Evolutionary conservation across 2,113 vertebrate species (phyloP), one percentile per base, ranked within the genome.

Genomic region (Acrocephalus kingi): DNA sequence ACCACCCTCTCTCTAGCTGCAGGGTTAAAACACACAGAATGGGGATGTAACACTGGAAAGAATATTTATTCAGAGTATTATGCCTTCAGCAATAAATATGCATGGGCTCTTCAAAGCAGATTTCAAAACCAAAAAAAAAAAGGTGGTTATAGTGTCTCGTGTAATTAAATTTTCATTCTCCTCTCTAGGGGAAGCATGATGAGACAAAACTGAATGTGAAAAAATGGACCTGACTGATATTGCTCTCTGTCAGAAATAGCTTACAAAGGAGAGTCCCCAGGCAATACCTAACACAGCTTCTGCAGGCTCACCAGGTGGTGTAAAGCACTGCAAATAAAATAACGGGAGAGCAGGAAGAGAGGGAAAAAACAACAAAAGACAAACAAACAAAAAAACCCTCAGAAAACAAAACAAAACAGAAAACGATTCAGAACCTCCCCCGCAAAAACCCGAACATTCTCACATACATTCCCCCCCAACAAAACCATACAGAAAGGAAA

Each of bases 141-240:
- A 67, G 13, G 17, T 75, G 28, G 56, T 64, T 91, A 90, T 85
- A 46, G 91, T 93, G 67, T 49, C 67, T 91, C 4, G 0, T 83
- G 31, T 66, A 94, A 90, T 91, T 66, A 94, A 88, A 82, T 90
- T 94, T 93, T 93, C 54, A 93, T 93, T 91, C 27, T 49, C 4
- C 11, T 91, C 84, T 90, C 75, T 85, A 82, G 59, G 21, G 76
- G 7, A 31, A 82, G 27, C 22, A 68, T 31, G n/a, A 87, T 19
- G 24, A 93, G 35, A 90, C 30, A 91, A 89, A 95, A 75, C 17
- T 49, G 45, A 73, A 83, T 15, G 13, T 52, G 24, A 30, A 64
- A 91, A 87, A 94, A 84, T 9, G n/a, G n/a, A 83, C 43, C 25
- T 63, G 52, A 64, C 35, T 80, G 68, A 73, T 54, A 76, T 12